Evolutionary conservation across 2,113 vertebrate species (phyloP).

Genomic region (Hyla sarda): DNA sequence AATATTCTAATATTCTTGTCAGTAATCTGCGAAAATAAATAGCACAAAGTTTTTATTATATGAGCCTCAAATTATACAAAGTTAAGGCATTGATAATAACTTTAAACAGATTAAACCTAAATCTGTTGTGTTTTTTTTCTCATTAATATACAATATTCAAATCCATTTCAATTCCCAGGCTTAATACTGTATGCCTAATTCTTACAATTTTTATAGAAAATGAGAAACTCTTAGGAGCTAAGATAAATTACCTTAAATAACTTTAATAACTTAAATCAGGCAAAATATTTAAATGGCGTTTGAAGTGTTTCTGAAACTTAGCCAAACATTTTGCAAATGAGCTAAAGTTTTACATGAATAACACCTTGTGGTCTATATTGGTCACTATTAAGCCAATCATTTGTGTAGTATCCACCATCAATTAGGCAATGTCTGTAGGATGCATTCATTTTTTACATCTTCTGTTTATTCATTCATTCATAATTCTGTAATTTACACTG

Average conservation of each 20-base stretch:
- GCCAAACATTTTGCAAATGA: background rate
- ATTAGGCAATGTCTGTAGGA: background rate
- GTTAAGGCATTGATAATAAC: background rate
- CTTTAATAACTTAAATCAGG: conserved; percentile 18
- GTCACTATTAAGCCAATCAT: no score
- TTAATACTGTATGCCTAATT: conserved; percentile 25
- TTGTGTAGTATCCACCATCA: background rate
- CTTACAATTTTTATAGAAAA: conserved; percentile 21
- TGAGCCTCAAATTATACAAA: background rate
- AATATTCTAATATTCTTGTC: no score
- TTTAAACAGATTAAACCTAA: conserved; percentile 14
- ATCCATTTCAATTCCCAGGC: conserved; percentile 4
- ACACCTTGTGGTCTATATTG: background rate
- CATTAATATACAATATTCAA: conserved; percentile 18
- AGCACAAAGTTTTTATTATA: background rate
- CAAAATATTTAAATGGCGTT: conserved; percentile 18
- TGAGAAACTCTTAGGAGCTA: background rate
- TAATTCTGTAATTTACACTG: conserved; percentile 25
- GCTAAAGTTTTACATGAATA: background rate
- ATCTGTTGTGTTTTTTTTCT: background rate
- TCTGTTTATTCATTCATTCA: conserved; percentile 25
- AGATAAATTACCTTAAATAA: conserved; percentile 26
- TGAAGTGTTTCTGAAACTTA: background rate
- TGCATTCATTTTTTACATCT: background rate
- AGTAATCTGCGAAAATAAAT: no score